Evolutionary conservation across 2,797 vertebrate genomes (phyloP).

Genomic region (Limosa lapponica): DNA sequence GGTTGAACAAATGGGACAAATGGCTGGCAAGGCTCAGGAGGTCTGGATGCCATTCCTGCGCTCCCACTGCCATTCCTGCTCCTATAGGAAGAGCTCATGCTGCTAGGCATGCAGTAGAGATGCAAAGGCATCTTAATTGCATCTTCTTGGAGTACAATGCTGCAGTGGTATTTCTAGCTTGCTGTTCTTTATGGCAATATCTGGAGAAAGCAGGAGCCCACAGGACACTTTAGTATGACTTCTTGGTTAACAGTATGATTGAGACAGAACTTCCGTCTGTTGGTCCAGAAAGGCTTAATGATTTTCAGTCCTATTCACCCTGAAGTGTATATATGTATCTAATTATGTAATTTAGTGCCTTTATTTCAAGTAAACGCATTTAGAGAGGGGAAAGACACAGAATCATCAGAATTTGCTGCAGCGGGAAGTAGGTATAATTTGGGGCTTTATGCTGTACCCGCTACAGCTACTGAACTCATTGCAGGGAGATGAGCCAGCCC

Average conservation of each 20-base stretch:
- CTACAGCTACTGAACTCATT: background rate
- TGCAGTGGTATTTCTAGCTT: background rate
- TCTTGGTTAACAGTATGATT: background rate
- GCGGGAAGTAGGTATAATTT: background rate
- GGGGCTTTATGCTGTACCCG: background rate
- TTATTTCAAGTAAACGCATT: background rate
- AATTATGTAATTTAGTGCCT: background rate
- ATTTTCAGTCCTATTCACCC: background rate
- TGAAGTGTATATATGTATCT: background rate
- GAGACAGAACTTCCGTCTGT: background rate
- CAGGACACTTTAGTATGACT: background rate
- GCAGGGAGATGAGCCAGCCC: background rate
- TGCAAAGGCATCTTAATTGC: background rate
- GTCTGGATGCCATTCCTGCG: slow-evolving; percentile 52
- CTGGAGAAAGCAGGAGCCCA: background rate
- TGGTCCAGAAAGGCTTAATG: background rate
- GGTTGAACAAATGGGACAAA: slow-evolving; percentile 61
- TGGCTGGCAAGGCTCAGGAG: slow-evolving; percentile 49
- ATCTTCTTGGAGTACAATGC: background rate
- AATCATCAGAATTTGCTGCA: background rate
- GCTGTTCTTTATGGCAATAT: background rate
- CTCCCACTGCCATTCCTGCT: background rate
- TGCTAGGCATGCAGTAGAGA: background rate
- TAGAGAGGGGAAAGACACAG: background rate
- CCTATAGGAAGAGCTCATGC: background rate